These are phyloP conservation scores for Ardeotis arabs DNA, from an alignment of 2,113 vertebrate genomes.

Conservation along the genomic window DNA sequence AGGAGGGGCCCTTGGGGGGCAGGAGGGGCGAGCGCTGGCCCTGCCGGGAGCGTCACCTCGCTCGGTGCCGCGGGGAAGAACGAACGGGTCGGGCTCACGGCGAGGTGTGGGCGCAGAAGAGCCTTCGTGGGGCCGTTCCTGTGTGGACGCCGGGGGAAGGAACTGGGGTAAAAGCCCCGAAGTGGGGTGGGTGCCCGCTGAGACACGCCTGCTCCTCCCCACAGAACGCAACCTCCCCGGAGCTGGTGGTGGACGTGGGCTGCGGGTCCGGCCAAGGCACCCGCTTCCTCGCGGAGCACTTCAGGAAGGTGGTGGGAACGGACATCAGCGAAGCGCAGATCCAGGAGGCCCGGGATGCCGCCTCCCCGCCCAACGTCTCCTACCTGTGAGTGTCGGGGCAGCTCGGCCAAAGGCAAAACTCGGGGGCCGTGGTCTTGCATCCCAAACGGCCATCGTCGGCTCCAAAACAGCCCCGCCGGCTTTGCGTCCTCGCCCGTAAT, in stretches of 20 bases:
- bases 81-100: neutral
- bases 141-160: neutral
- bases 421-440: accelerated
- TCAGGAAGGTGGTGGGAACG: conserved; percentile 78
- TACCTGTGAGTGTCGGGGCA: conserved; percentile 72
- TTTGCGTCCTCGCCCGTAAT: accelerated
- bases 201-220: accelerated
- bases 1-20: neutral
- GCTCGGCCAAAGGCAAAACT: neutral
- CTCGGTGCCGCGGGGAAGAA: neutral
- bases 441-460: accelerated
- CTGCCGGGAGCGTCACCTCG: neutral
- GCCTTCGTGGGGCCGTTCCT: neutral
- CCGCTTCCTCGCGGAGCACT: conserved; percentile 73
- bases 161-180: neutral
- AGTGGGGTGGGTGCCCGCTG: neutral
- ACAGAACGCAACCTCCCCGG: conserved; percentile 61
- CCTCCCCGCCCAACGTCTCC: conserved; percentile 68
- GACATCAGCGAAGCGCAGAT: conserved; percentile 85
- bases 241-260: conserved; percentile 82
- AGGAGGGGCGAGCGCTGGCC: neutral
- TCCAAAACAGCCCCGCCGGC: accelerated
- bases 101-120: neutral
- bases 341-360: conserved; percentile 65
- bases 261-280: conserved; percentile 86